phyloP scores from a whole-genome alignment of 2,797 vertebrate genomes.

The Pseudocheirus occidentalis region DNA sequence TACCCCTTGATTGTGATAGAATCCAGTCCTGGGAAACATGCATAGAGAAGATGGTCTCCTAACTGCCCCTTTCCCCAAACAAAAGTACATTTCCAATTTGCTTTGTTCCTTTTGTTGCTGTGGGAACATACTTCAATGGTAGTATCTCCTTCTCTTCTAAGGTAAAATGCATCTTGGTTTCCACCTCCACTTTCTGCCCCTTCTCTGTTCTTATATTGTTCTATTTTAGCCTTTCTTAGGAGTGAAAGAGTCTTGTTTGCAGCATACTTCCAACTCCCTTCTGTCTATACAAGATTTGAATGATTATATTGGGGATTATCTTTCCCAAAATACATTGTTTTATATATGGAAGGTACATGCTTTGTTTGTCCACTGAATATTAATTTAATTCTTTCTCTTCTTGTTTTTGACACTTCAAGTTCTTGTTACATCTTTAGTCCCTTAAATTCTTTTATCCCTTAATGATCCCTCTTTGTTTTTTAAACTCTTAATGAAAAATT shows the following conservation, averaged over 20 bases:
- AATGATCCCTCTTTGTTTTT: background rate
- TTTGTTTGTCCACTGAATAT: background rate
- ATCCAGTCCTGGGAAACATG: background rate
- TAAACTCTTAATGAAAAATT: background rate
- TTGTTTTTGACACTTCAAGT: background rate
- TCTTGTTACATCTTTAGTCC: background rate
- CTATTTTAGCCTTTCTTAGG: background rate
- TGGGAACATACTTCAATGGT: background rate
- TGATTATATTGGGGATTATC: background rate
- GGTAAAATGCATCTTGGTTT: background rate
- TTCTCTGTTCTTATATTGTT: background rate
- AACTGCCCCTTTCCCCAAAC: background rate
- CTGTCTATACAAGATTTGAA: background rate
- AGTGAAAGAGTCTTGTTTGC: background rate
- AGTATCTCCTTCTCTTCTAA: background rate
- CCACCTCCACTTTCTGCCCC: background rate
- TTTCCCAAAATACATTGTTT: background rate
- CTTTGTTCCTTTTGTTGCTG: background rate
- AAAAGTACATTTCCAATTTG: background rate
- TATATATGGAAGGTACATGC: background rate
- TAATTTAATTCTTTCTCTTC: background rate
- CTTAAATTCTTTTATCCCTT: background rate
- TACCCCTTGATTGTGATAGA: too few species aligned
- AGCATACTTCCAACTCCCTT: background rate
- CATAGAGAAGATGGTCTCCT: background rate